Evolutionary conservation across 2,113 vertebrate species (phyloP).

Genomic region (Poeciliopsis prolifica): DNA sequence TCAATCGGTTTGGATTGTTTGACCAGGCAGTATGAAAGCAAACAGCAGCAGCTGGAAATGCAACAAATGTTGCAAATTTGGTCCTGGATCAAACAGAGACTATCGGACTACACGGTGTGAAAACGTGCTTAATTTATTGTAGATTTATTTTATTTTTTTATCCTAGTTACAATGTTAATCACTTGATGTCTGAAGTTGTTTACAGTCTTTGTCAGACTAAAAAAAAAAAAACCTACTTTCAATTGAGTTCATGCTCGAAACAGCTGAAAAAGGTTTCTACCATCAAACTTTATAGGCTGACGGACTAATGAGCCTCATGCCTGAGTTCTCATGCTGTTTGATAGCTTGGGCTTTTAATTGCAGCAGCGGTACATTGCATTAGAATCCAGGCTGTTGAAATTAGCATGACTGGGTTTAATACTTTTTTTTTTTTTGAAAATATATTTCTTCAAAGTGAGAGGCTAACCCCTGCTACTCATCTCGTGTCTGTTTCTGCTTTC

Average conservation of each 20-base stretch:
- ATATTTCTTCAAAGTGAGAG: constrained; percentile 7
- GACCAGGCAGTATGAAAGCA: too few species aligned
- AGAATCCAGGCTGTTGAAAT: constrained; percentile 19
- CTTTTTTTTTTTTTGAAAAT: constrained; percentile 4
- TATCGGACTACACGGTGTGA: too few species aligned
- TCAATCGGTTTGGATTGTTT: too few species aligned
- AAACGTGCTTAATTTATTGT: too few species aligned
- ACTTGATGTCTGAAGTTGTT: too few species aligned
- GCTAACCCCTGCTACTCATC: not conserved
- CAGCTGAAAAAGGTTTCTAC: constrained; percentile 1
- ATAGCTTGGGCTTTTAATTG: constrained; percentile 17
- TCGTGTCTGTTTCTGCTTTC: constrained; percentile 6
- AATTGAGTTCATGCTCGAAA: not conserved
- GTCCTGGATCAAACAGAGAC: too few species aligned
- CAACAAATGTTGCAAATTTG: not conserved
- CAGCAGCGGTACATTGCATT: constrained; percentile 5
- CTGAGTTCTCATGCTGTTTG: constrained; percentile 27
- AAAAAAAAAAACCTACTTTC: not conserved
- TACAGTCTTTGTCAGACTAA: too few species aligned
- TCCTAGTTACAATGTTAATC: too few species aligned
- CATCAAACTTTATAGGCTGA: constrained; percentile 3
- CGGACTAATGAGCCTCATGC: constrained; percentile 23
- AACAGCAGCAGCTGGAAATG: too few species aligned
- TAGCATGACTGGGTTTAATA: not conserved
- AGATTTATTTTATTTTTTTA: too few species aligned